Base-by-base conservation (phyloP, 2,113 vertebrate genomes). In the Mus spicilegus region DNA sequence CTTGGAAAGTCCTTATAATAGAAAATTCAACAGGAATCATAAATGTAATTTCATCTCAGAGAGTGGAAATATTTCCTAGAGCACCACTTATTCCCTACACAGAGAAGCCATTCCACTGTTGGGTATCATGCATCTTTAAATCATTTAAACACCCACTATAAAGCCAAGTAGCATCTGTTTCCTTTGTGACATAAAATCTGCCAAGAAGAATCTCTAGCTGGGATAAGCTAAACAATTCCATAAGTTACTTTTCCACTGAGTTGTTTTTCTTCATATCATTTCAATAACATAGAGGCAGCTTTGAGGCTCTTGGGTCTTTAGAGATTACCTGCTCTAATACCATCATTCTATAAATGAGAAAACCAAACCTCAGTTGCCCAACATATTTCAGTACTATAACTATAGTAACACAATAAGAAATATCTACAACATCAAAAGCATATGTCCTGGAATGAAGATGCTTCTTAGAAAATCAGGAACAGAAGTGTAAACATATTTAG, bases 121-220 rank as follows among this genome's bases (percentile, higher is more conserved):
- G 67, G 91, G n/a, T 69, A 93, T 20, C 3, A 1, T 19, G 70
- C 94, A 54, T 19, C 75, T 87, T 49, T 93, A 94, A 95, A 96
- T 96, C 96, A 96, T 89, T 97, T 98, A 96, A 97, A 94, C 63
- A 36, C 49, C 90, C 97, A 94, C 97, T 95, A 92, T 84, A 96
- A 96, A 97, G 75, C 90, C 88, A 96, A 94, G 90, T 0, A 3
- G n/a, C 93, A 95, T 97, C 95, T 96, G 96, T 97, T 96, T 86
- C 81, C 89, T 87, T 90, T 36, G 0, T 95, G 93, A 87, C 58
- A 94, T 80, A 97, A 95, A 97, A 89, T 70, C 82, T 42, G 56
- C 70, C 91, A 97, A 87, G 69, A 95, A 97, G 58, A 78, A 85
- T 91, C 46, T 84, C 77, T 89, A 69, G 14, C 30, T 75, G 30